Base-by-base conservation (phyloP, 2,113 vertebrate genomes). In the Chlorodrepanis virens region DNA sequence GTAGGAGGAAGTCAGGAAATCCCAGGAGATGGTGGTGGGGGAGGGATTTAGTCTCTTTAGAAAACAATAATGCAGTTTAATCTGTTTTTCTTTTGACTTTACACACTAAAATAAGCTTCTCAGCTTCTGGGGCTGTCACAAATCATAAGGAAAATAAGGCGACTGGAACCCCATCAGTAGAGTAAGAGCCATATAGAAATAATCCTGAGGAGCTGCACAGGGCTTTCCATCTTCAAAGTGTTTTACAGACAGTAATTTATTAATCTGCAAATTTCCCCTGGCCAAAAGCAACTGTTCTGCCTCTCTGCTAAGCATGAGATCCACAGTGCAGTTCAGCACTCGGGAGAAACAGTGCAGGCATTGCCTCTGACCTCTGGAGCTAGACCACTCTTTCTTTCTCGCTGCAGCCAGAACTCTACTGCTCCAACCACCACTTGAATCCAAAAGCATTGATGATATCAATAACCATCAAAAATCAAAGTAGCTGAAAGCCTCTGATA, bases 1-100 rank as follows among this genome's bases (percentile, higher is more conserved):
- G 92, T 91, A 95, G 88, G 85, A 96, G 68, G 85, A 89, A 96
- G 76, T 88, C 92, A 93, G 92, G 94, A 96, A 96, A 95, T 90
- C 92, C 92, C 92, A 92, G 37, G 76, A 96, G 93, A 93, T 61
- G 37, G 83, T 42, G 59, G 83, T 77, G 75, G 75, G 84, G 85
- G 94, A 96, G 75, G 89, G 87, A 95, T 93, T 96, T 95, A 92
- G 93, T 70, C 70, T 94, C 90, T 83, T 94, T 83, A 90, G 85
- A 92, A 96, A 96, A 96, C 84, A 96, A 95, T 89, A 94, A 94
- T 74, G 60, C 64, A 88, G 68, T 92, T 93, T 93, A 93, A 92
- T 96, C 87, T 92, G 67, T 93, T 96, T 97, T 97, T 86, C 83
- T 89, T 96, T 88, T 92, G 56, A 94, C 82, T 95, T 94, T 86